Percentiles rank a stretch among this genome's conserved stretches.
These are phyloP conservation scores for Bolinopsis microptera DNA, from an alignment of 37 sponge, comb jelly and placozoan species.

Conservation along the genomic window DNA sequence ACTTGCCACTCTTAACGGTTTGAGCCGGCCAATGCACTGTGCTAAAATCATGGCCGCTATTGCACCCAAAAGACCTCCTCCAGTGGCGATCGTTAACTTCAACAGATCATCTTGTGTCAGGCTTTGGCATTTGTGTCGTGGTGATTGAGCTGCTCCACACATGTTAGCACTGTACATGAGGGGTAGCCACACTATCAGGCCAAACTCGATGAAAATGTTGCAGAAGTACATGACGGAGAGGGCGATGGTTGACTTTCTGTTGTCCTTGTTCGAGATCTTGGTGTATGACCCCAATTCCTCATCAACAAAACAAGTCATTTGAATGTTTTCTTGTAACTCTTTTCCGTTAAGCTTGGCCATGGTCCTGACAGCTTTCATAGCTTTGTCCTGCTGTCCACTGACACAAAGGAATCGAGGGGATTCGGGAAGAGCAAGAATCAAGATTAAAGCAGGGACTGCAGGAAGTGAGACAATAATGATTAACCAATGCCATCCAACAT, in stretches of 20 bases:
- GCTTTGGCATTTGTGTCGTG: background rate
- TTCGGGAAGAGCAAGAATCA: background rate
- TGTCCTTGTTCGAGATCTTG: background rate
- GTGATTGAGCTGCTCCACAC: background rate
- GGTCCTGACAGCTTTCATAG: slow-evolving; percentile 11
- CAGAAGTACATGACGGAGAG: background rate
- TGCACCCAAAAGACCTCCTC: background rate
- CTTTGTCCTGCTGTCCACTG: slow-evolving; percentile 5
- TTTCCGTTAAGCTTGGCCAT: background rate
- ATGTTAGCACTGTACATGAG: background rate
- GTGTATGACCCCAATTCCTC: background rate
- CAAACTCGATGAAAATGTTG: slow-evolving; percentile 46
- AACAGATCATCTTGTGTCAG: background rate
- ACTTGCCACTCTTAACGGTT: background rate
- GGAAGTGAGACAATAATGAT: background rate
- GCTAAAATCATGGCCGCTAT: background rate
- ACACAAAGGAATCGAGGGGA: slow-evolving; percentile 1
- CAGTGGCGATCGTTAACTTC: background rate
- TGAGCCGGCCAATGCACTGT: background rate
- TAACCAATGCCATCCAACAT: slow-evolving; percentile 8
- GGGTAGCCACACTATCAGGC: background rate
- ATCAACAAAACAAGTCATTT: background rate
- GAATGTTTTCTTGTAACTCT: background rate
- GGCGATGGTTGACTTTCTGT: background rate
- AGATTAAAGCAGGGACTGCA: background rate